Conservation (phyloP, 1,140 invertebrate species). For the Apis cerana region DNA sequence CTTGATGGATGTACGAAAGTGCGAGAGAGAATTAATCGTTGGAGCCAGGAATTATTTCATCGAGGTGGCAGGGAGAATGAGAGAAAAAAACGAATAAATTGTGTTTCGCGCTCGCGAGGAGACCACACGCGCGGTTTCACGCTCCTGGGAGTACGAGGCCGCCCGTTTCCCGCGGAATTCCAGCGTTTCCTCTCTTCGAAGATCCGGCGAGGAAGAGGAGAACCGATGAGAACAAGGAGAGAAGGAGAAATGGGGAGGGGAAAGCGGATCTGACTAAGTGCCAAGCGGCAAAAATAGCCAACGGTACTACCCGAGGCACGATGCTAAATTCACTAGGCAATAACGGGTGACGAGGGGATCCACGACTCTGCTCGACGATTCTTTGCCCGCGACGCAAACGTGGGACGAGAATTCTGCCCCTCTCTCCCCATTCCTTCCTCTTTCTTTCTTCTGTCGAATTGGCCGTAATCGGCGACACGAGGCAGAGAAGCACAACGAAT, state of each 20-base stretch:
- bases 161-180: constrained; percentile 48
- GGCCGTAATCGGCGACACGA: constrained; percentile 34
- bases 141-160: not conserved
- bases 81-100: no score
- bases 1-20: no score
- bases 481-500: not conserved
- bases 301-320: constrained; percentile 43
- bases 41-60: no score
- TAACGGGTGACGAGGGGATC: constrained; percentile 43
- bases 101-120: not conserved
- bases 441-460: not conserved
- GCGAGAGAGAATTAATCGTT: no score
- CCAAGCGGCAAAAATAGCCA: constrained; percentile 67
- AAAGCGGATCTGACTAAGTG: constrained; percentile 58
- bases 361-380: not conserved
- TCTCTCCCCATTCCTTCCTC: not conserved
- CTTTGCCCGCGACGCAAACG: not conserved
- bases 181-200: constrained; percentile 43
- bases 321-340: constrained; percentile 60
- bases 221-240: not conserved
- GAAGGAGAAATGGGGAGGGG: not conserved
- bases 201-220: not conserved
- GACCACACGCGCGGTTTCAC: constrained; percentile 42
- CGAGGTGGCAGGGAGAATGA: no score
- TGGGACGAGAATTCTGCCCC: not conserved